phyloP scores from a whole-genome alignment of 2,888 invertebrate species.

The Apodemia zela region DNA sequence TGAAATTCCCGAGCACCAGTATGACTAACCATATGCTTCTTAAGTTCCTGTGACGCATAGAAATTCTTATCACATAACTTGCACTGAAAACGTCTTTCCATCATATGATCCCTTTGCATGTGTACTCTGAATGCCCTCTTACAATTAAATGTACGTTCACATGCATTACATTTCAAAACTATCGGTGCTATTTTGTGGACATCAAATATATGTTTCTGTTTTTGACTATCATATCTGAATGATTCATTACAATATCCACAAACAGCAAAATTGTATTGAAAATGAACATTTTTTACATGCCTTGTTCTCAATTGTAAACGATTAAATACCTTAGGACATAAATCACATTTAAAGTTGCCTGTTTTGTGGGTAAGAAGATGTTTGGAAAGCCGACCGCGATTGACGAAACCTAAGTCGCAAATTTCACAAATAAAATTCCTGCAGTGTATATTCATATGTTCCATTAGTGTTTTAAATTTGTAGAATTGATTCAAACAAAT shows the following conservation, averaged over 20 bases:
- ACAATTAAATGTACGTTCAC: conserved; percentile 46
- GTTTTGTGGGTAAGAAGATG: conserved; percentile 51
- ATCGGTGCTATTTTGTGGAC: conserved; percentile 44
- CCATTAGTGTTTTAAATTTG: conserved; percentile 45
- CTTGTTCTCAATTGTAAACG: conserved; percentile 34
- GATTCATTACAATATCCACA: conserved; percentile 56
- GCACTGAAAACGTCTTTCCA: conserved; percentile 46
- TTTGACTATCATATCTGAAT: conserved; percentile 48
- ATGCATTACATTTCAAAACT: conserved; percentile 47
- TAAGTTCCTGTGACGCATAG: conserved; percentile 47
- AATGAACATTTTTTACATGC: conserved; percentile 57
- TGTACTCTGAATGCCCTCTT: conserved; percentile 48
- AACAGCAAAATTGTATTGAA: conserved; percentile 44
- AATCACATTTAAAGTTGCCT: conserved; percentile 51
- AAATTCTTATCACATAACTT: conserved; percentile 46
- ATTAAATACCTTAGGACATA: conserved; percentile 68
- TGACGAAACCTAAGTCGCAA: conserved; percentile 57
- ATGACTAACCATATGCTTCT: conserved; percentile 55
- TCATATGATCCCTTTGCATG: conserved; percentile 49
- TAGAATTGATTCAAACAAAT: conserved; percentile 39
- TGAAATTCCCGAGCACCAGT: conserved; percentile 44
- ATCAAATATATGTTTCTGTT: conserved; percentile 46
- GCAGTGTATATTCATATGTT: conserved; percentile 61
- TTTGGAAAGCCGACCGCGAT: conserved; percentile 45
- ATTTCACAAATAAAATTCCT: conserved; percentile 54